phyloP scores from a whole-genome alignment of 1,140 invertebrate species.

The Drosophila funebris region DNA sequence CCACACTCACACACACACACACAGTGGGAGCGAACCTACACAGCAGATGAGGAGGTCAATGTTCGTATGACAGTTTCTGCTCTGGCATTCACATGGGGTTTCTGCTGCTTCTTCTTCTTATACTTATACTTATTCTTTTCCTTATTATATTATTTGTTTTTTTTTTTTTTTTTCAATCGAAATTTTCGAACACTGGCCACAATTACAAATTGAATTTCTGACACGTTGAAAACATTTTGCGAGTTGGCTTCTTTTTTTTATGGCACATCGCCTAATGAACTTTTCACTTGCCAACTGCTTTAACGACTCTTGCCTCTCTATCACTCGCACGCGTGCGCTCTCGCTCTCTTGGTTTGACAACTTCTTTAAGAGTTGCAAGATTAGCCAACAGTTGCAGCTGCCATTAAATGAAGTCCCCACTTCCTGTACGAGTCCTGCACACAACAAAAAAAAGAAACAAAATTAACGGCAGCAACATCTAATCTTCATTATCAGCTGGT shows the following conservation, averaged over 20 bases:
- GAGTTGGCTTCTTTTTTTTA: constrained; percentile 57
- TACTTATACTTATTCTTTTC: not conserved
- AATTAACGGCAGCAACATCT: constrained; percentile 59
- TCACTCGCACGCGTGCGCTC: not conserved
- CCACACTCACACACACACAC: not conserved
- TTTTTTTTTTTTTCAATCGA: constrained; percentile 11
- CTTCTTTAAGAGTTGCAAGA: constrained; percentile 60
- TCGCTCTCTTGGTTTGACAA: constrained; percentile 50
- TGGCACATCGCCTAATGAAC: constrained; percentile 73
- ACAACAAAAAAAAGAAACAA: constrained; percentile 16
- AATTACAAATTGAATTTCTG: constrained; percentile 77
- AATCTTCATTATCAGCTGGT: constrained; percentile 68
- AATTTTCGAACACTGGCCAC: constrained; percentile 47
- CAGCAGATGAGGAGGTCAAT: constrained; percentile 52
- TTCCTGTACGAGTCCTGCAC: constrained; percentile 66
- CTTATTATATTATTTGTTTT: not conserved
- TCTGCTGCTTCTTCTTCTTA: not conserved
- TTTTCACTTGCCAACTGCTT: constrained; percentile 58
- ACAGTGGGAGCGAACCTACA: not conserved
- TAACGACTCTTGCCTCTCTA: constrained; percentile 18
- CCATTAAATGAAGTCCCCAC: constrained; percentile 61
- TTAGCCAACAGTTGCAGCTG: constrained; percentile 53
- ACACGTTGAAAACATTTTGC: constrained; percentile 53
- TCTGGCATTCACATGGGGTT: constrained; percentile 52
- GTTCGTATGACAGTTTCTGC: constrained; percentile 69